Evolutionary conservation across 2,797 vertebrate genomes (phyloP), one percentile per base, ranked within the genome.

Genomic region (Lemur catta): DNA sequence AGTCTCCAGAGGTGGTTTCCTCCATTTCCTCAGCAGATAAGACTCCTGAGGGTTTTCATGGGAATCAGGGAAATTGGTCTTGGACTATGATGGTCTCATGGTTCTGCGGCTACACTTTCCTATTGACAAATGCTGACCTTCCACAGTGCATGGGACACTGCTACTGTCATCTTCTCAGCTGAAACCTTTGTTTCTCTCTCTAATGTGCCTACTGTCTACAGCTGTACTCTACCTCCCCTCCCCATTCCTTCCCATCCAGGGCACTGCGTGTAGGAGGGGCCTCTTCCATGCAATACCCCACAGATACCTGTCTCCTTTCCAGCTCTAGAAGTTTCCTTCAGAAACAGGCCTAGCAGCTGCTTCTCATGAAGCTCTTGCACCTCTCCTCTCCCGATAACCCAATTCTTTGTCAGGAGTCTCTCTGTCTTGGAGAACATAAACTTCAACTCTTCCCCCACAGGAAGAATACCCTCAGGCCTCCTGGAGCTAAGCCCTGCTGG

Each of bases 221-320:
- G n/a, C 7, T 55, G 17, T 46, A 14, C 33, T 17, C 4, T 24
- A 33, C 12, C 3, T 13, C 18, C 17, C 13, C 18, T 38, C 4
- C 8, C 35, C 4, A 20, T 11, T 14, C 7, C 4, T 48, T 30
- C 28, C 38, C 38, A 8, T 33, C 38, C 4, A 10, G 28, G 30
- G 9, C 14, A 59, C 35, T 4, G 2, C 1, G 0, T 11, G 12
- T 24, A 41, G n/a, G 15, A 52, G 43, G 50, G 15, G 0, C 59
- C 35, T 41, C 13, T 52, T 13, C 26, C 61, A 8, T 1, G 5
- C 2, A 24, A 0, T 28, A 2, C 1, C n/a, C 22, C 30, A 12
- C 30, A 52, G 13, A 33, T 11, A 24, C 4, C 11, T n/a, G 22
- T 46, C 22, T 59, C 18, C 52, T 38, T 6, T 48, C 8, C 17